These are phyloP conservation scores for Orchestia grillus DNA, from an alignment of 1,140 invertebrate species.

Conservation along the genomic window DNA sequence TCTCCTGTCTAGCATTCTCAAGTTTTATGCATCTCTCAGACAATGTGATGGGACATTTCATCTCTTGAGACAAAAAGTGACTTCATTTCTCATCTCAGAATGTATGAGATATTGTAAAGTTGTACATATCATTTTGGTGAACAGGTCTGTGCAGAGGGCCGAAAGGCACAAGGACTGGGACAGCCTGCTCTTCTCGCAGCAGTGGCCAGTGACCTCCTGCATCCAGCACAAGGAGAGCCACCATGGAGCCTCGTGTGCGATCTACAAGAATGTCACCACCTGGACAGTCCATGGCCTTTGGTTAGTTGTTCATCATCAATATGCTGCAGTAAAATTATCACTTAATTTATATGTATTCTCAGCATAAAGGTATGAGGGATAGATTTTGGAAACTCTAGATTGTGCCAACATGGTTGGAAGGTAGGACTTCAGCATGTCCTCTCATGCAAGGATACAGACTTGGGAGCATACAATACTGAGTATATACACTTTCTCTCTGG, in stretches of 20 bases:
- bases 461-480: no score
- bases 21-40: neutral
- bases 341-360: no score
- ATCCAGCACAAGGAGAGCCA: constrained; percentile 78
- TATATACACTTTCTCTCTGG: no score
- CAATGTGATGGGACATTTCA: neutral
- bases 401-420: no score
- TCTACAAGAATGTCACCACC: constrained; percentile 76
- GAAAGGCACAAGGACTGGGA: constrained; percentile 76
- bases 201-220: constrained; percentile 84
- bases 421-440: no score
- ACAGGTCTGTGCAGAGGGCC: neutral
- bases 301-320: constrained; percentile 63
- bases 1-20: neutral
- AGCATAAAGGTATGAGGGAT: no score
- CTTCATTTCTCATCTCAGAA: neutral
- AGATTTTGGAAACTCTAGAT: no score
- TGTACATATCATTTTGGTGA: neutral
- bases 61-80: neutral
- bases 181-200: constrained; percentile 83
- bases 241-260: constrained; percentile 75
- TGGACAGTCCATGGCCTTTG: constrained; percentile 89
- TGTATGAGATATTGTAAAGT: neutral
- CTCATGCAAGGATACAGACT: no score
- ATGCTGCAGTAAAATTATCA: no score